Conservation (phyloP, 2,797 vertebrate genomes). For the Mergus octosetaceus region DNA sequence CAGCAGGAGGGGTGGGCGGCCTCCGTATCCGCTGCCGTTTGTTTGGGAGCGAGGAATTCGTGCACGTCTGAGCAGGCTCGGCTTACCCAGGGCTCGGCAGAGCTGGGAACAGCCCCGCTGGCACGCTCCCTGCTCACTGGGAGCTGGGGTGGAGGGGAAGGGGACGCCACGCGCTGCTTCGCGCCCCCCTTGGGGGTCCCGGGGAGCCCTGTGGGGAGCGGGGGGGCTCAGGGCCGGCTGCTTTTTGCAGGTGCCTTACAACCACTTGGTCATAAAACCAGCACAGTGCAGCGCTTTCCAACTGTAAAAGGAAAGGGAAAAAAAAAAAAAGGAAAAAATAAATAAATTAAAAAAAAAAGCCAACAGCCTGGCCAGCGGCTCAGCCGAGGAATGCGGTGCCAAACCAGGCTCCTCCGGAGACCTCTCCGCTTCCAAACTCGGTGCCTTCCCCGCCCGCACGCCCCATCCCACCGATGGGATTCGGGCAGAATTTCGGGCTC, state of each 20-base stretch:
- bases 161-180: neutral
- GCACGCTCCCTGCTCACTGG: neutral
- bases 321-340: no score
- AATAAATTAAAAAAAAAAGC: neutral
- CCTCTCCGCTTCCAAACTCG: neutral
- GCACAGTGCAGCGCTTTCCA: neutral
- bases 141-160: neutral
- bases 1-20: neutral
- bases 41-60: constrained; percentile 22
- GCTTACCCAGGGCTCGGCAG: neutral
- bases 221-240: neutral
- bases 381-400: neutral
- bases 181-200: neutral
- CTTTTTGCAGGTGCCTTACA: no score
- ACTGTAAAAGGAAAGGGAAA: neutral
- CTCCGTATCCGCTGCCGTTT: neutral
- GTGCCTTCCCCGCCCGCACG: neutral
- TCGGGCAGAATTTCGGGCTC: neutral
- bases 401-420: neutral
- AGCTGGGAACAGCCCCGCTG: neutral
- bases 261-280: neutral
- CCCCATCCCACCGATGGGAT: neutral
- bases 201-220: neutral
- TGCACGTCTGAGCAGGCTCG: constrained; percentile 37
- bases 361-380: neutral